Conservation (phyloP, 2,113 vertebrate genomes). For the Rattus rattus region DNA sequence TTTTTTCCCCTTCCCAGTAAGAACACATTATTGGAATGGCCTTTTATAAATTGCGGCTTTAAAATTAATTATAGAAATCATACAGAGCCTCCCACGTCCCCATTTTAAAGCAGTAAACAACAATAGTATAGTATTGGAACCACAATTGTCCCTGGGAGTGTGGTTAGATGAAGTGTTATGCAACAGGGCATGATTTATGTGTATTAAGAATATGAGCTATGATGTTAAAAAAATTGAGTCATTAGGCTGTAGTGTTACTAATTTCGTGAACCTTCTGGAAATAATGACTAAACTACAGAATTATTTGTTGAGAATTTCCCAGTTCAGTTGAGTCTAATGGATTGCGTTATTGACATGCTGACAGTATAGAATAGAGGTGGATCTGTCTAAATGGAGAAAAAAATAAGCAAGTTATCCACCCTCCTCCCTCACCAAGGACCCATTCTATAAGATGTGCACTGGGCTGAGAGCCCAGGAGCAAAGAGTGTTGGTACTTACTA, state of each 20-base stretch:
- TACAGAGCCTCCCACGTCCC: conserved; percentile 45
- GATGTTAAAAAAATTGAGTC: conserved; percentile 64
- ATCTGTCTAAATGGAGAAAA: conserved; percentile 31
- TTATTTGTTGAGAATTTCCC: conserved; percentile 52
- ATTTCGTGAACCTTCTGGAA: conserved; percentile 67
- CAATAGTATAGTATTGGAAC: conserved; percentile 31
- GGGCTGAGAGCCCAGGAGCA: neutral
- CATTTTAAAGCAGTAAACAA: conserved; percentile 61
- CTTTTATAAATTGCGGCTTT: conserved; percentile 55
- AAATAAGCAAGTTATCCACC: neutral
- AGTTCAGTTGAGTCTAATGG: conserved; percentile 17
- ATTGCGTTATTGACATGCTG: conserved; percentile 25
- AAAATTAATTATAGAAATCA: conserved; percentile 73
- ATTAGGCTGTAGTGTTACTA: conserved; percentile 54
- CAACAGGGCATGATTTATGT: conserved; percentile 27
- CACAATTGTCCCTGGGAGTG: conserved; percentile 3
- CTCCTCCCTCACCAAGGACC: neutral
- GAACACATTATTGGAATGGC: conserved; percentile 52
- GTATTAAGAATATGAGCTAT: conserved; percentile 54
- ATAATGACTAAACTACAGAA: conserved; percentile 62
- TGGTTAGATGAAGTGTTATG: conserved; percentile 22
- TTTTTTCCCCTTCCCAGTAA: neutral
- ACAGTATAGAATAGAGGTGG: conserved; percentile 9
- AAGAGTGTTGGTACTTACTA: neutral
- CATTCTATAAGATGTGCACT: conserved; percentile 1